Evolutionary conservation across 2,888 invertebrate genomes (phyloP).

Genomic region (Cancer borealis): DNA sequence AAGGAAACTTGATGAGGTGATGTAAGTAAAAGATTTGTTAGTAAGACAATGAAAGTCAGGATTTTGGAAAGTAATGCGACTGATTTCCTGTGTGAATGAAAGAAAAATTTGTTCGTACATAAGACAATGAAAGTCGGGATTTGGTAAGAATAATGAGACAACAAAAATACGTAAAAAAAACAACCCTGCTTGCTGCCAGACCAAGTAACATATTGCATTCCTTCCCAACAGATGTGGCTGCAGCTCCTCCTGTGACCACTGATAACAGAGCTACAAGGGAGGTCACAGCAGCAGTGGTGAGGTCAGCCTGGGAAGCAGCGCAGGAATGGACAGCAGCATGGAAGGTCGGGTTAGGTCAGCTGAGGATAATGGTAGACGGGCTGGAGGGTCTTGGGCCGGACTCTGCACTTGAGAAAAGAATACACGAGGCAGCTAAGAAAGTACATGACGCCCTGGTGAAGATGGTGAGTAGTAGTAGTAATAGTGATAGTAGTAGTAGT

Average conservation of each 20-base stretch:
- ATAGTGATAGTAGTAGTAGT: neutral
- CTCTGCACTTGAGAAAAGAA: neutral
- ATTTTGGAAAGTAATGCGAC: too few relatives aligned
- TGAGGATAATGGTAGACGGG: conserved; percentile 61
- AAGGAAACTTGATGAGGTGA: neutral
- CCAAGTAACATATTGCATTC: too few relatives aligned
- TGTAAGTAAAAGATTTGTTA: too few relatives aligned
- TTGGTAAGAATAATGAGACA: neutral
- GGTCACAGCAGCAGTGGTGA: conserved; percentile 54
- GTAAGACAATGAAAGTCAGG: too few relatives aligned
- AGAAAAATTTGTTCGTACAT: neutral
- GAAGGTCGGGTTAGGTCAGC: conserved; percentile 52
- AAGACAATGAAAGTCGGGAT: neutral
- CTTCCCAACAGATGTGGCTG: conserved; percentile 55
- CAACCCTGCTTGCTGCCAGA: too few relatives aligned
- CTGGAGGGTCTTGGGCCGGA: conserved; percentile 37
- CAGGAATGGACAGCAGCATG: conserved; percentile 72
- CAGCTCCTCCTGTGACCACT: conserved; percentile 12
- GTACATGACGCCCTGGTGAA: conserved; percentile 46
- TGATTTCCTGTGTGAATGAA: neutral
- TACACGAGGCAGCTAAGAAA: conserved; percentile 53
- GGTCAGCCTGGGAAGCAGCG: conserved; percentile 62
- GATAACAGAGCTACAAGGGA: conserved; percentile 40
- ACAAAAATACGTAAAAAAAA: neutral
- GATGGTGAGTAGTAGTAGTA: conserved; percentile 48